phyloP scores from a whole-genome alignment of 2,797 vertebrate species.

The Pangasius sanitwongsei region DNA sequence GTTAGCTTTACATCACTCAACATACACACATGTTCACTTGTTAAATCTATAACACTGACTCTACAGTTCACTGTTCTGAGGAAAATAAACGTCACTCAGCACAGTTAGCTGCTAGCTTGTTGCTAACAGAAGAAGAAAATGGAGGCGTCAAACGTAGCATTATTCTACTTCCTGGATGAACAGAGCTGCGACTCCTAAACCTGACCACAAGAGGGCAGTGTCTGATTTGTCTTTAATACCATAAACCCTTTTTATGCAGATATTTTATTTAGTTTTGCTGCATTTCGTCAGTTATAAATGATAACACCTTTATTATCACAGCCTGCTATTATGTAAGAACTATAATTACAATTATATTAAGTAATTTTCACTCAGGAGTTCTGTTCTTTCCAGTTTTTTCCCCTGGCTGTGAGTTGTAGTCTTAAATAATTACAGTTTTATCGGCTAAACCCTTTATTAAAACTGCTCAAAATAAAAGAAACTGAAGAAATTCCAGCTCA shows the following conservation, averaged over 20 bases:
- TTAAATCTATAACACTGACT: neutral
- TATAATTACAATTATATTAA: neutral
- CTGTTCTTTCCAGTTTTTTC: neutral
- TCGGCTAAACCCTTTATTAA: neutral
- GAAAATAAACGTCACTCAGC: neutral
- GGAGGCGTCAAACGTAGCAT: neutral
- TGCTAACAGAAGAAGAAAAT: neutral
- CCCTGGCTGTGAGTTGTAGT: neutral
- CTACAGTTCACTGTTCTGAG: neutral
- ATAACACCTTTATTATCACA: neutral
- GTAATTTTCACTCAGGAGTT: neutral
- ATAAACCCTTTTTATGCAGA: neutral
- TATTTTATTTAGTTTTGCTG: neutral
- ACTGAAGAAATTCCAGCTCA: neutral
- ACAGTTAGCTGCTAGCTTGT: neutral
- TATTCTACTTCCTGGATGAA: neutral
- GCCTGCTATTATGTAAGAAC: neutral
- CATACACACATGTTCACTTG: neutral
- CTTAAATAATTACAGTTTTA: neutral
- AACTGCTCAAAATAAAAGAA: neutral
- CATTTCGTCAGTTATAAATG: neutral
- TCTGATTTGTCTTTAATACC: neutral
- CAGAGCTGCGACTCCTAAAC: neutral
- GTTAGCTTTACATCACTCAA: neutral
- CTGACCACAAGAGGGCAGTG: slow-evolving; percentile 27